Evolutionary conservation across 2,113 vertebrate genomes (phyloP), one percentile per base, ranked within the genome.

Genomic region (Coregonus clupeaformis): DNA sequence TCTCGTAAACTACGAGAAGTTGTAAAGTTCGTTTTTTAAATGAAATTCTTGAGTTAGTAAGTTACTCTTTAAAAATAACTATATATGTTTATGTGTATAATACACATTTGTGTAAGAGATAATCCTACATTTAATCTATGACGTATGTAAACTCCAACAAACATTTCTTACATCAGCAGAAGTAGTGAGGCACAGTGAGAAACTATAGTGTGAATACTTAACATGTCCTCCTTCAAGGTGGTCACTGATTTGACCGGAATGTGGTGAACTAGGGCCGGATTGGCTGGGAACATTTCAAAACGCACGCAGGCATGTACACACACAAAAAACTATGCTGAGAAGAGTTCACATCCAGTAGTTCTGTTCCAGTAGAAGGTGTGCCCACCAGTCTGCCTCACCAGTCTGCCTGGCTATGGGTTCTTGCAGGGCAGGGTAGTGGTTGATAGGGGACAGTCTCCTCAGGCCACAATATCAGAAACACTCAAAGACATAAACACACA

Each of bases 311-410:
- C 45, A n/a, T n/a, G n/a, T n/a, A 69, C 45, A 1, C 45, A 47
- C 52, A 55, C 1, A 59, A 57, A 76, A 18, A n/a, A 11, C n/a
- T n/a, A n/a, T n/a, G n/a, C n/a, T n/a, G n/a, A 45, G 1, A 45
- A 45, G 42, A 45, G 9, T 45, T 6, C 30, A 2, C 69, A 36
- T 27, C 27, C 27, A 27, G 27, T 27, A 27, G 27, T 27, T 27
- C 27, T 27, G 27, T 2, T 71, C 71, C 81, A 82, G 74, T 77
- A 72, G 64, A 0, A 6, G 20, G 64, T 45, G 42, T 5, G 42
- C 42, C n/a, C n/a, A n/a, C n/a, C n/a, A n/a, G n/a, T n/a, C n/a
- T n/a, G n/a, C n/a, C n/a, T n/a, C n/a, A n/a, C n/a, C n/a, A n/a
- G n/a, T n/a, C n/a, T n/a, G n/a, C n/a, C n/a, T n/a, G n/a, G n/a